These are phyloP conservation scores for Apomyelois bistriatella DNA, from an alignment of 2,888 invertebrate genomes.

Conservation along the genomic window DNA sequence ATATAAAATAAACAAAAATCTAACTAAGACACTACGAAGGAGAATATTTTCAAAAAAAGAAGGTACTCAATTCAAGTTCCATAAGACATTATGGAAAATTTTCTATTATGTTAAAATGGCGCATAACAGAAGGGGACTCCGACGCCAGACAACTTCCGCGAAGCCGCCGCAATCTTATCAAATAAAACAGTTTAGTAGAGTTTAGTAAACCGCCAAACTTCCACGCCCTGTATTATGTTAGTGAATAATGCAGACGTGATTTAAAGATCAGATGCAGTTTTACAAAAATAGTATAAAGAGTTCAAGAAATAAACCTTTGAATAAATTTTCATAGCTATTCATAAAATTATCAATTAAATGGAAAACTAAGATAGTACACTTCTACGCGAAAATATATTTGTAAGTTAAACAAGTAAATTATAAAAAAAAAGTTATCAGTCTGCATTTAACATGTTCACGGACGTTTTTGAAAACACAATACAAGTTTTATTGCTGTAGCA, in stretches of 20 bases:
- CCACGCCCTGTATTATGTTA: neutral
- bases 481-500: no score
- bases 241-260: neutral
- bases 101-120: neutral
- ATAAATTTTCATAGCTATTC: no score
- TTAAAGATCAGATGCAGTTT: neutral
- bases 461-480: no score
- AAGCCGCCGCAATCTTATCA: conserved; percentile 1
- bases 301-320: no score
- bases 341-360: no score
- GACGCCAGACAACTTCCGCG: neutral
- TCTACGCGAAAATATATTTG: no score
- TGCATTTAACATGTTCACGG: no score
- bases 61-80: neutral
- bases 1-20: no score
- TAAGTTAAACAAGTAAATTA: no score
- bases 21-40: no score
- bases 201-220: neutral
- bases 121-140: neutral
- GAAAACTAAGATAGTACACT: no score
- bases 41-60: neutral
- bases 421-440: no score
- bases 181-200: conserved; percentile 6
- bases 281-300: neutral
- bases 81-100: neutral